Evolutionary conservation across 2,113 vertebrate species (phyloP).

Genomic region (Hiodon tergisus): DNA sequence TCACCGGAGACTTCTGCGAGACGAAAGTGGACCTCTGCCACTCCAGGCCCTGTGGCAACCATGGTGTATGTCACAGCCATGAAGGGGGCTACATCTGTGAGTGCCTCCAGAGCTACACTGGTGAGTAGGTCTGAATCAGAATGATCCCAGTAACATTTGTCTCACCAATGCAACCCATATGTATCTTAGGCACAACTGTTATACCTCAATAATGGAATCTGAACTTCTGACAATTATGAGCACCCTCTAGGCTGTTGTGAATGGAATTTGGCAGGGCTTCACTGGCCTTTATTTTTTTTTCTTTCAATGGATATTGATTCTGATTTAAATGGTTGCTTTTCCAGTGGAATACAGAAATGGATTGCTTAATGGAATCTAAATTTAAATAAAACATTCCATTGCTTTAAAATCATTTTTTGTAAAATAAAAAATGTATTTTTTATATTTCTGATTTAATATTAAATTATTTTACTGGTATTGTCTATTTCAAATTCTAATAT

Average conservation of each 20-base stretch:
- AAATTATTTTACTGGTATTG: too few species aligned
- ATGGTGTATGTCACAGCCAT: conserved; percentile 76
- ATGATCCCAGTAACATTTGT: not conserved
- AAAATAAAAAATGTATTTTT: too few species aligned
- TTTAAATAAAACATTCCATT: too few species aligned
- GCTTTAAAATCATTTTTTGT: too few species aligned
- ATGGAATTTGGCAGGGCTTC: not conserved
- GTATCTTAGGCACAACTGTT: not conserved
- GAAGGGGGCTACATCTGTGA: conserved; percentile 92
- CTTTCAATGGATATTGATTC: too few species aligned
- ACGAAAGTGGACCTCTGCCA: conserved; percentile 94
- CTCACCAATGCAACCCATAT: not conserved
- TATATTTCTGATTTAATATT: too few species aligned
- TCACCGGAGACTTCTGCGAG: conserved; percentile 93
- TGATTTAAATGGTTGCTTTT: too few species aligned
- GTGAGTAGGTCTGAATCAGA: conserved; percentile 55
- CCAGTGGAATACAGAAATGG: too few species aligned
- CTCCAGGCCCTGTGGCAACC: conserved; percentile 80
- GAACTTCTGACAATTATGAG: not conserved
- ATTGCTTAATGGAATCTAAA: too few species aligned
- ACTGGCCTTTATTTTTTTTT: too few species aligned
- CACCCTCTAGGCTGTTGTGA: not conserved
- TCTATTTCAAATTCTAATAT: too few species aligned
- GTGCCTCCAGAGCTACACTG: conserved; percentile 83
- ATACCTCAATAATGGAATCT: too few species aligned